Base-by-base conservation (phyloP, 2,797 vertebrate species). In the Macroramphosus scolopax region DNA sequence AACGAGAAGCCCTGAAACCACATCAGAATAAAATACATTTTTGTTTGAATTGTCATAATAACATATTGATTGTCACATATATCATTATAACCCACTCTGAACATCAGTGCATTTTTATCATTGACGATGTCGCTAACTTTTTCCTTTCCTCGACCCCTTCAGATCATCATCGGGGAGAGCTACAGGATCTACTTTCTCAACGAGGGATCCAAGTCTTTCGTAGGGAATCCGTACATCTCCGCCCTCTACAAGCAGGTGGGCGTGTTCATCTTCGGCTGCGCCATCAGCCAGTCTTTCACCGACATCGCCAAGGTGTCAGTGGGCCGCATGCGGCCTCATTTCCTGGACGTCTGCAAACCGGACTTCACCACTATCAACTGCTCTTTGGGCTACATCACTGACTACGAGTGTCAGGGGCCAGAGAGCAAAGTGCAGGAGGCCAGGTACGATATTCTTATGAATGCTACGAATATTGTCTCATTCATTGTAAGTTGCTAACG, bases 231-330 rank as follows among this genome's bases (percentile, higher is more conserved):
- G 6, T 98, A 97, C 0, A 87, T 98, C 28, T 90, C 94, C 0
- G 93, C 95, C 0, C 91, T 98, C 63, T 98, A 98, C 76, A 97
- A 94, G 87, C 95, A 97, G 80, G 92, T 97, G 9, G 96, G 96
- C 4, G 94, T 95, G 76, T 98, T 98, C 39, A 68, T 94, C 63
- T 98, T 98, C 0, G 95, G 96, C 88, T 96, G 96, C 0, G 95
- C 95, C 71, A 90, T 98, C 88, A 98, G 94, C 82, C 95, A 93
- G 81, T 98, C 95, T 53, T 98, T 96, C 89, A 98, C 96, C 1
- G 94, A 98, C 90, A 96, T 98, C 17, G 95, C 95, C 68, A 98
- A 98, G 76, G 95, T 97, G 78, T 96, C 96, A 0, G 93, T 98
- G 13, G 96, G 95, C 11, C 95, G 96, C 58, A 87, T 98, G 88